Evolutionary conservation across 1,140 invertebrate genomes (phyloP), one percentile per base, ranked within the genome.

Genomic region (Eubasilissa regina): DNA sequence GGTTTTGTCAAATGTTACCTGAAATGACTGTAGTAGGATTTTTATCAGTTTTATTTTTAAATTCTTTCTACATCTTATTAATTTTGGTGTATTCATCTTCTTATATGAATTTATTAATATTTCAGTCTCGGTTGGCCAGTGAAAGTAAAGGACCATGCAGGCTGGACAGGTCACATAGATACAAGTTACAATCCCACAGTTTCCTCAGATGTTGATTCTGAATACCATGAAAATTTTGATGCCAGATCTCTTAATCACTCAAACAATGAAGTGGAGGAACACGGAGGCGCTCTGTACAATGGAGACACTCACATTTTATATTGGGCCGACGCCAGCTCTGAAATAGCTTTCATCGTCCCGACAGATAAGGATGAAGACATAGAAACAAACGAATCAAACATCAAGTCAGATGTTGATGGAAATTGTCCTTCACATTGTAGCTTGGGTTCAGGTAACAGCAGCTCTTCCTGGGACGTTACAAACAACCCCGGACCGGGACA

Each of bases 251-350:
- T 92, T 90, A 70, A 58, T 12, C n/a, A 80, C 80, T 47, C 66
- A 25, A 44, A 60, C 19, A 53, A 44, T 43, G 75, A 82, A 56
- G 44, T 48, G 9, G 68, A 86, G 84, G 62, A 84, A 83, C 91
- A 93, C 77, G 93, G 93, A 4, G 93, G 93, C 13, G 89, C 91
- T 84, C 85, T 94, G 12, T 96, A 95, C 85, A 94, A 95, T 87
- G 94, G 93, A 10, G 85, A 87, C 11, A 86, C 87, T 62, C 90
- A 91, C 84, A 93, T 97, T 0, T 86, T 99, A 3, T 99, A 99
- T 89, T 99, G 97, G 97, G 95, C 97, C n/a, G 98, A 99, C 88
- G 94, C 96, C 0, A 95, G 93, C 35, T 96, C 96, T 1, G 97
- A 99, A 90, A 93, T 99, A 75, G 97, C 97, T 0, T 98, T 99